phyloP scores from a whole-genome alignment of 2,113 vertebrate genomes.

The Speoplatyrhinus poulsoni region DNA sequence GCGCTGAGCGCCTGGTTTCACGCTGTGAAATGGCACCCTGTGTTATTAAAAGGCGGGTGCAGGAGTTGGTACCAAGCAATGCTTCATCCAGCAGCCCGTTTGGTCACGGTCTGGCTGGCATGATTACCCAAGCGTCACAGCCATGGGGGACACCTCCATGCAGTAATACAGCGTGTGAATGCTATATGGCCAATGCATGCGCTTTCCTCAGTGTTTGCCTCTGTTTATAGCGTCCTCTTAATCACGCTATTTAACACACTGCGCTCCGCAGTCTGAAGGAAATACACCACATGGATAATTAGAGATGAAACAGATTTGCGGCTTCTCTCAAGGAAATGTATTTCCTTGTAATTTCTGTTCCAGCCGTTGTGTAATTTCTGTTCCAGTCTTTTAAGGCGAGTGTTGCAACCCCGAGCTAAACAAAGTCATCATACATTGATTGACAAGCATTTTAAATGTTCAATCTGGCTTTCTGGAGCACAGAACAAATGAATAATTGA shows the following conservation, averaged over 20 bases:
- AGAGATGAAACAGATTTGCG: slow-evolving; percentile 60
- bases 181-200: no score
- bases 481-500: slow-evolving; percentile 64
- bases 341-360: slow-evolving; percentile 38
- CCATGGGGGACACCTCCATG: neutral
- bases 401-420: slow-evolving; percentile 51
- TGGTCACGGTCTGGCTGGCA: slow-evolving; percentile 23
- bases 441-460: slow-evolving; percentile 62
- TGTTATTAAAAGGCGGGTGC: slow-evolving; percentile 3
- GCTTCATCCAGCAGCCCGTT: neutral
- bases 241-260: slow-evolving; percentile 57
- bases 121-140: slow-evolving; percentile 28
- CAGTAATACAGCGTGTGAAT: no score
- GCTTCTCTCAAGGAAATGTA: slow-evolving; percentile 51
- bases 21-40: neutral
- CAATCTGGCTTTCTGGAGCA: slow-evolving; percentile 54
- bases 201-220: slow-evolving; percentile 41
- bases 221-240: slow-evolving; percentile 53
- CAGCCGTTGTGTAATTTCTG: slow-evolving; percentile 44
- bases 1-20: neutral
- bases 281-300: slow-evolving; percentile 64
- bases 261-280: slow-evolving; percentile 50
- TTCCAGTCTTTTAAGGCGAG: slow-evolving; percentile 22
- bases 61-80: neutral
- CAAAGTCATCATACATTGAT: slow-evolving; percentile 51